phyloP scores from a whole-genome alignment of 2,797 vertebrate genomes.

The Rachycentron canadum region DNA sequence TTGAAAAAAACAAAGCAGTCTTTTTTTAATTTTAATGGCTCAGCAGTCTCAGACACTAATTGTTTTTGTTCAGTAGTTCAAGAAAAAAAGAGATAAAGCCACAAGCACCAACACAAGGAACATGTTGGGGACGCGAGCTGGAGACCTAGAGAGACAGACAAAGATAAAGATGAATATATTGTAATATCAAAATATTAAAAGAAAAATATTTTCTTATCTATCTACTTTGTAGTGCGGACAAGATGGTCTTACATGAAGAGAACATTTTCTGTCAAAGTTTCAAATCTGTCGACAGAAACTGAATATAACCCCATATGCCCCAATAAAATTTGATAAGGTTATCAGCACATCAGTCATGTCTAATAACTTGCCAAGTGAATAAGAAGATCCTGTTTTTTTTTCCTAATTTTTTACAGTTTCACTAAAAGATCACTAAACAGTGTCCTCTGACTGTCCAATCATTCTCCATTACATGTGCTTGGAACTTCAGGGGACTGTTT shows the following conservation, averaged over 20 bases:
- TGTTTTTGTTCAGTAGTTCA: constrained; percentile 16
- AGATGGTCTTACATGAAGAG: neutral
- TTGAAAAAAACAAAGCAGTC: neutral
- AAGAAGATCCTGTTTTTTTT: no score
- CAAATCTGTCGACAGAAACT: no score
- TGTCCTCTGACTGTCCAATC: no score
- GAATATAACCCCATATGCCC: no score
- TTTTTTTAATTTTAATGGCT: neutral
- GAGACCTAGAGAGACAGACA: constrained; percentile 39
- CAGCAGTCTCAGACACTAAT: neutral
- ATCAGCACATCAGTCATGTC: no score
- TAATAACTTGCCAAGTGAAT: no score
- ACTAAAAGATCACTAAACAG: no score
- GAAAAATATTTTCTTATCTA: neutral
- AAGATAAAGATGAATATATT: constrained; percentile 12
- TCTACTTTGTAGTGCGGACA: neutral
- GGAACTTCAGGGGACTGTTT: neutral
- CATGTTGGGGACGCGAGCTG: constrained; percentile 28
- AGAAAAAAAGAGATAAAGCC: constrained; percentile 34
- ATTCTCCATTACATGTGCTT: neutral
- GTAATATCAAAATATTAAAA: neutral
- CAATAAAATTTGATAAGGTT: no score
- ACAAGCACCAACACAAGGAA: constrained; percentile 45
- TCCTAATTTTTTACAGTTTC: no score
- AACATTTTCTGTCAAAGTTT: neutral